Base-by-base conservation (phyloP, 2,888 invertebrate species). In the Pachycephus smyrnensis region DNA sequence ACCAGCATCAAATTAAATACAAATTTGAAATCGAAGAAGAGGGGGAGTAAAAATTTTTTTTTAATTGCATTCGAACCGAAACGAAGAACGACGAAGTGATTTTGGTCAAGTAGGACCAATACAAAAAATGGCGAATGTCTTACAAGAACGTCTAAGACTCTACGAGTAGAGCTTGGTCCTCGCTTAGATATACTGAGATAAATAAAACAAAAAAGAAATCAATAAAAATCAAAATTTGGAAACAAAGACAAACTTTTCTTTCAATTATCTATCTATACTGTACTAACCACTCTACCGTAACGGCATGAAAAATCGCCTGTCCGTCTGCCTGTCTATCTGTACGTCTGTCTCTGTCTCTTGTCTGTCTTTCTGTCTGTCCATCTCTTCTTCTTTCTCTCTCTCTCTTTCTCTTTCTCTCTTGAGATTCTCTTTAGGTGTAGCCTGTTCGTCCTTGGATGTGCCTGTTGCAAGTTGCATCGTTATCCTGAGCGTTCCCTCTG, bases 401-500 rank as follows among this genome's bases (percentile, higher is more conserved):
- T 82, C 79, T 87, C 73, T 81, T 12, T 80, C 69, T 80, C 23
- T 79, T 76, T 78, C n/a, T 79, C 76, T 37, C 68, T 12, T 79
- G 37, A 73, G 77, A 75, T 82, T 84, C 84, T 81, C 84, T 87
- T 78, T 87, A 88, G 85, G 86, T 87, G 82, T 86, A 84, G 84
- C 83, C 81, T 87, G 83, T 80, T 85, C 80, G 78, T 83, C 80
- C 84, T 79, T 84, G 83, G 84, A 84, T 78, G 82, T 85, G 84
- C 84, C 83, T 85, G 82, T 81, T 83, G 77, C 83, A 76, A 82
- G 80, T 82, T 80, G 84, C 83, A 86, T 84, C 84, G 83, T 83
- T 81, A 81, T 81, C 71, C 55, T 55, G 55, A 55, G 55, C 23
- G 0, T 55, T 55, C 23, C 55, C 55, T 23, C 55, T 55, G 55